These are phyloP conservation scores for Petrocephalus schoutedeni DNA, from an alignment of 2,797 vertebrate species.

Conservation along the genomic window DNA sequence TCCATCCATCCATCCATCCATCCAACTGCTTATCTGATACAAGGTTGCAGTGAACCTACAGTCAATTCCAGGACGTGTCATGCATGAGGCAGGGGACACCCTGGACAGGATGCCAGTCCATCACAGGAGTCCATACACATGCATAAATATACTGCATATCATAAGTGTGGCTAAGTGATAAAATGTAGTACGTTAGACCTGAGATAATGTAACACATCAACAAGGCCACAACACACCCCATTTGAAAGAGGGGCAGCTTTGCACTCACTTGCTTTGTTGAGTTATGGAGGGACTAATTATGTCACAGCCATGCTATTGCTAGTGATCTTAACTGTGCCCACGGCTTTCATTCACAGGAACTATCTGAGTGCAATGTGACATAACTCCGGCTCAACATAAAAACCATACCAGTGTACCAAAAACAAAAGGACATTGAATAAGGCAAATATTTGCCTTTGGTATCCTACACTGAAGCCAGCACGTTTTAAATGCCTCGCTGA, in stretches of 20 bases:
- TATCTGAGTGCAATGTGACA: slow-evolving; percentile 2
- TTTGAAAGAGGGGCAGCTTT: not conserved
- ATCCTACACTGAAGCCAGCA: slow-evolving; percentile 44
- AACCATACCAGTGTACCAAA: slow-evolving; percentile 22
- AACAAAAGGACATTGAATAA: slow-evolving; percentile 32
- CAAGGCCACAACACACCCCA: not conserved
- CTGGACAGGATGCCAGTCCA: not conserved
- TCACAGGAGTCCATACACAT: not conserved
- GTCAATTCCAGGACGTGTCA: not conserved
- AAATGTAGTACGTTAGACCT: not conserved
- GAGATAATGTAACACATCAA: not conserved
- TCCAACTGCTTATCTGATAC: not conserved
- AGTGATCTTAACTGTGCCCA: not conserved
- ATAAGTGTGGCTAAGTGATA: not conserved
- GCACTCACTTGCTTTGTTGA: not conserved
- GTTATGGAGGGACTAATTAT: not conserved
- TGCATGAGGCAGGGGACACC: not conserved
- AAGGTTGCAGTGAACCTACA: not conserved
- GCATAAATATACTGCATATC: not conserved
- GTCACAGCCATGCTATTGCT: not conserved
- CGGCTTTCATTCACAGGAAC: not conserved
- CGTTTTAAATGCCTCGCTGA: slow-evolving; percentile 54
- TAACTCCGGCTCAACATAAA: not conserved
- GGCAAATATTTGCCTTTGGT: slow-evolving; percentile 55
- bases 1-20: not conserved